Conservation (phyloP, 2,113 vertebrate genomes). For the Solea solea region DNA sequence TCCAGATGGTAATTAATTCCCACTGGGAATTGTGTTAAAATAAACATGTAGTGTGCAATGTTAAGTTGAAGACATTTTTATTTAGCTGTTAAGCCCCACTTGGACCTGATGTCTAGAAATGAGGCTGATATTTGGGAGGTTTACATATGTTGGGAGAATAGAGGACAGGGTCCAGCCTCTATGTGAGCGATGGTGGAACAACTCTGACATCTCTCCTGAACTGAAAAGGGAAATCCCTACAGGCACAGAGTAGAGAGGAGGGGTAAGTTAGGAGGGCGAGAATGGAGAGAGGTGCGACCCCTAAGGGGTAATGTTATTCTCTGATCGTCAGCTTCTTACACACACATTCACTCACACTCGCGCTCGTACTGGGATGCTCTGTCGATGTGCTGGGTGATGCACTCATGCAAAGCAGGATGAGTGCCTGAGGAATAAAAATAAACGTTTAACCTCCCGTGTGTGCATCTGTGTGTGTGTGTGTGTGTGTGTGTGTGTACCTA, state of each 20-base stretch:
- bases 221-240: constrained; percentile 77
- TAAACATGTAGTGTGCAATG: neutral
- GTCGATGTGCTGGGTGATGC: constrained; percentile 65
- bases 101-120: constrained; percentile 25
- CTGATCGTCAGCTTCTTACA: constrained; percentile 66
- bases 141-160: constrained; percentile 56
- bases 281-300: constrained; percentile 70
- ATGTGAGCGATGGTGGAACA: constrained; percentile 64
- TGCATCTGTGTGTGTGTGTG: constrained; percentile 24
- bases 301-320: constrained; percentile 73
- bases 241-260: constrained; percentile 60
- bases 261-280: constrained; percentile 54
- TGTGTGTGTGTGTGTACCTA: constrained; percentile 41
- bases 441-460: constrained; percentile 48
- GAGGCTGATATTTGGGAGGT: constrained; percentile 40
- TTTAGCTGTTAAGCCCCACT: constrained; percentile 23
- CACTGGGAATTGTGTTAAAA: neutral
- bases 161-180: constrained; percentile 54
- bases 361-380: constrained; percentile 54
- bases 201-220: constrained; percentile 75
- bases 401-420: constrained; percentile 70
- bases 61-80: constrained; percentile 17
- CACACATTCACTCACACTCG: constrained; percentile 39
- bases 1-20: neutral
- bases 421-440: constrained; percentile 69